phyloP scores from a whole-genome alignment of 2,797 vertebrate species.

The Scleropages formosus region DNA sequence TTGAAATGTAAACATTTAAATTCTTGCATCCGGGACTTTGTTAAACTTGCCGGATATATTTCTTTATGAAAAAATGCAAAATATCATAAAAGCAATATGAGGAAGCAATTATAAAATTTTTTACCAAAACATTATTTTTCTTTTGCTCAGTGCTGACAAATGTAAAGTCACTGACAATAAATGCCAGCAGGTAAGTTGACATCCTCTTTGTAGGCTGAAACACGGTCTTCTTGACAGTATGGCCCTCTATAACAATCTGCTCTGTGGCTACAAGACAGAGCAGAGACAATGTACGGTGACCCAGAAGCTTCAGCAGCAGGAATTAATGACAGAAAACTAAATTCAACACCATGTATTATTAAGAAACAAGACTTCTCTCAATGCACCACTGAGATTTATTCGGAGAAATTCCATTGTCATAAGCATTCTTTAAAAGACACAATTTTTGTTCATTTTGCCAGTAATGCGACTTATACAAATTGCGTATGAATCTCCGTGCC shows the following conservation, averaged over 20 bases:
- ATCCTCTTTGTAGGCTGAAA: conserved; percentile 77
- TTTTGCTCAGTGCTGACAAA: rapidly evolving
- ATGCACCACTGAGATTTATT: too few relatives aligned
- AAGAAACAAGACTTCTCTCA: too few relatives aligned
- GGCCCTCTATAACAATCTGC: rapidly evolving
- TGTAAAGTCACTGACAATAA: conserved; percentile 78
- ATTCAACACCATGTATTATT: too few relatives aligned
- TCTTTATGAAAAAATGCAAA: too few relatives aligned
- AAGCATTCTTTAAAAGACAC: too few relatives aligned
- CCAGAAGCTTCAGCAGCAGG: neutral
- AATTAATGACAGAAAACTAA: too few relatives aligned
- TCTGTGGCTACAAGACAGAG: conserved; percentile 39
- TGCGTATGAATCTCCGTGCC: too few relatives aligned
- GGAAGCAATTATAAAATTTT: neutral
- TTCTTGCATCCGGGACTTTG: too few relatives aligned
- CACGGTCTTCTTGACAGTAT: conserved; percentile 53
- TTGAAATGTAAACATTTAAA: neutral
- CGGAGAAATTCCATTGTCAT: too few relatives aligned
- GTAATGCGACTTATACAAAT: too few relatives aligned
- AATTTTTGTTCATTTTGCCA: too few relatives aligned
- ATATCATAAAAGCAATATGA: neutral
- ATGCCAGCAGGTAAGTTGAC: conserved; percentile 91
- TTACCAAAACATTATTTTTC: conserved; percentile 50
- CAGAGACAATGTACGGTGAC: neutral
- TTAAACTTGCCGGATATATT: too few relatives aligned